A percentile compares a stretch with the other conserved stretches of the same genome.
Evolutionary conservation across 2,113 vertebrate genomes (phyloP).

Genomic region (Eulacestoma nigropectus): DNA sequence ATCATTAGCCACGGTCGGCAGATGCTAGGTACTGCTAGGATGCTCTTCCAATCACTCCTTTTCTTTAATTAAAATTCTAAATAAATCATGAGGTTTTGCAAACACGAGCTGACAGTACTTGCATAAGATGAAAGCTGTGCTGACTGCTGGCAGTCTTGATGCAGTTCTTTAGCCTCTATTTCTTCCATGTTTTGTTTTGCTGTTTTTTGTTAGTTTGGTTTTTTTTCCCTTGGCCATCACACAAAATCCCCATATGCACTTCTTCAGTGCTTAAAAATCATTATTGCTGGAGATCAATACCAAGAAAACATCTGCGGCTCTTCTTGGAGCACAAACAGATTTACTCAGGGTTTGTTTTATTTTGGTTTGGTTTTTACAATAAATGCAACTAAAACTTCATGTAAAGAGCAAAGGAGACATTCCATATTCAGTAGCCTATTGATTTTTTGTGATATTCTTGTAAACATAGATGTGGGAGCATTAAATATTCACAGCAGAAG

Average conservation of each 20-base stretch:
- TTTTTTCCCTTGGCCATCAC: background rate
- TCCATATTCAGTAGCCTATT: background rate
- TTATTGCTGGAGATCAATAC: slow-evolving; percentile 53
- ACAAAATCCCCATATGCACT: slow-evolving; percentile 34
- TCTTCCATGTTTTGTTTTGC: background rate
- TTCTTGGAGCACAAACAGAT: background rate
- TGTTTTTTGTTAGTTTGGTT: background rate
- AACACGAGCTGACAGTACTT: background rate
- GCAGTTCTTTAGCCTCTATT: background rate
- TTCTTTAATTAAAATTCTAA: slow-evolving; percentile 65
- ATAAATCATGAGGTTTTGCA: slow-evolving; percentile 57
- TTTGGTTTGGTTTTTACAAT: background rate
- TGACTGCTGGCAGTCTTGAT: background rate
- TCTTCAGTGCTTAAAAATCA: slow-evolving; percentile 41
- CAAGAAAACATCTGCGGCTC: slow-evolving; percentile 17
- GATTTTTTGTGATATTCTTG: background rate
- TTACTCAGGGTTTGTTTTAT: background rate
- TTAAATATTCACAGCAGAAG: background rate
- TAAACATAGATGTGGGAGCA: background rate
- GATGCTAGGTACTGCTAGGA: slow-evolving; percentile 30
- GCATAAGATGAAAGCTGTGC: slow-evolving; percentile 2
- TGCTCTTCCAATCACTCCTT: slow-evolving; percentile 39
- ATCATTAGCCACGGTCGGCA: background rate
- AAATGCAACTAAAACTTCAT: background rate
- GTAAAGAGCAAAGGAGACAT: background rate